Conservation (phyloP, 2,113 vertebrate genomes). For the Cygnus atratus region DNA sequence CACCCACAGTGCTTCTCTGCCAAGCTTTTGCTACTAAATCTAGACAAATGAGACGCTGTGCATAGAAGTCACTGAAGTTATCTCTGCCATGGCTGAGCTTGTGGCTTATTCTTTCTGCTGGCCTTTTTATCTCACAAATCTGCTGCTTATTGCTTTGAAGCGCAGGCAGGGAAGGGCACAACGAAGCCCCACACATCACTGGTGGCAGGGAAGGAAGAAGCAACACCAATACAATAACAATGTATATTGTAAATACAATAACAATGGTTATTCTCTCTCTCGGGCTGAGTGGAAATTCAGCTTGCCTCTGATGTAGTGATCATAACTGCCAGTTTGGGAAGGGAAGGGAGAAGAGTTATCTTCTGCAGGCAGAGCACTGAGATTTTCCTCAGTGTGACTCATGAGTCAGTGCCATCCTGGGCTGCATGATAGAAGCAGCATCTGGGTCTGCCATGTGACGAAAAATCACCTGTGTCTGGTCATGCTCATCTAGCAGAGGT, state of each 20-base stretch:
- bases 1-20: neutral
- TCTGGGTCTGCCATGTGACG: neutral
- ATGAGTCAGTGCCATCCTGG: neutral
- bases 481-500: neutral
- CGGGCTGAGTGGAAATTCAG: neutral
- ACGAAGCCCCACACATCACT: no score
- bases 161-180: neutral
- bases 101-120: neutral
- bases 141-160: neutral
- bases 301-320: neutral
- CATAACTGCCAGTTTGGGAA: neutral
- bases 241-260: no score
- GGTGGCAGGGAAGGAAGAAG: neutral
- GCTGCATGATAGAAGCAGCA: neutral
- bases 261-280: neutral
- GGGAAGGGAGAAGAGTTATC: neutral
- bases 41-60: neutral
- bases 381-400: neutral
- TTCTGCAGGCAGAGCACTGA: slow-evolving; percentile 3
- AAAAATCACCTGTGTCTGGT: neutral
- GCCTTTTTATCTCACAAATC: neutral
- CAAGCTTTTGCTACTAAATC: neutral
- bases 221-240: neutral
- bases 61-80: neutral
- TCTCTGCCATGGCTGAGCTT: neutral